phyloP scores from a whole-genome alignment of 2,888 invertebrate genomes.

The Unio pictorum region DNA sequence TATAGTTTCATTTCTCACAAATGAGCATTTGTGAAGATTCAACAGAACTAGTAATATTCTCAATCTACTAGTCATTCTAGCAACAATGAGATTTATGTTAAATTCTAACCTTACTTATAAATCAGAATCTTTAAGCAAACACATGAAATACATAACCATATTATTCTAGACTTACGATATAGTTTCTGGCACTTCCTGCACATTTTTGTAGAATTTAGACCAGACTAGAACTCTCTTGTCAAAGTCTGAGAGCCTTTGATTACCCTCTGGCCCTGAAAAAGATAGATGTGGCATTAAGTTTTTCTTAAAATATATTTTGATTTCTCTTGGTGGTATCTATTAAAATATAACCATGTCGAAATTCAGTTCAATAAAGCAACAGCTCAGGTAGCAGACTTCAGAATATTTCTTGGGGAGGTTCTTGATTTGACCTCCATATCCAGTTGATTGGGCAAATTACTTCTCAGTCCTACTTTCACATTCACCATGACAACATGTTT shows the following conservation, averaged over 20 bases:
- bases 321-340: too few relatives aligned
- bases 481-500: too few relatives aligned
- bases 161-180: conserved; percentile 26
- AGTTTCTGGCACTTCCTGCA: conserved; percentile 28
- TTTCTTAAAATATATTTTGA: too few relatives aligned
- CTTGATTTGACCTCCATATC: neutral
- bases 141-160: neutral
- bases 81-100: too few relatives aligned
- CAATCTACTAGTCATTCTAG: too few relatives aligned
- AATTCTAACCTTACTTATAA: too few relatives aligned
- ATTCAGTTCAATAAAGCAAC: neutral
- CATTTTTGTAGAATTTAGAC: conserved; percentile 19
- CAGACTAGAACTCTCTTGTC: conserved; percentile 36
- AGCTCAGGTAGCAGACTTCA: neutral
- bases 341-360: too few relatives aligned
- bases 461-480: too few relatives aligned
- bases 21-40: too few relatives aligned
- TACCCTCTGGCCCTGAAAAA: neutral
- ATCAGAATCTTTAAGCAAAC: neutral
- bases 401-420: neutral
- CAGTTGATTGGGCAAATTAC: neutral
- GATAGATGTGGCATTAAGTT: too few relatives aligned
- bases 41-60: too few relatives aligned
- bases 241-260: conserved; percentile 3
- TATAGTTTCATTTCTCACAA: too few relatives aligned